Evolutionary conservation across 2,113 vertebrate species (phyloP).

Genomic region (Polypterus bichir): DNA sequence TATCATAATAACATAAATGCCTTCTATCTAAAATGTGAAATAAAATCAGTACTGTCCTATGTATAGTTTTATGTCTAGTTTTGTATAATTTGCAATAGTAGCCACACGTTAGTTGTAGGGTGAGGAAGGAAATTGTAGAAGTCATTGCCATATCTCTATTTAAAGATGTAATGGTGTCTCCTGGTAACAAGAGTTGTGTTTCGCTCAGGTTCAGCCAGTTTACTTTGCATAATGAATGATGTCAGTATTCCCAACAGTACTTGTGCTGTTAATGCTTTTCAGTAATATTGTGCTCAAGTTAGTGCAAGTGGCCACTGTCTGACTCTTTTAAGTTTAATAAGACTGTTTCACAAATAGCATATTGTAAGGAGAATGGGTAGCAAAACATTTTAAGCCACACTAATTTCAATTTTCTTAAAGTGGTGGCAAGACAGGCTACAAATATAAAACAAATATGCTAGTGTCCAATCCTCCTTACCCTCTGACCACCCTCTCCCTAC

Average conservation of each 20-base stretch:
- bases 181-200: neutral
- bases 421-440: neutral
- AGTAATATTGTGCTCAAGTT: neutral
- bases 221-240: neutral
- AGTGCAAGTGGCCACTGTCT: neutral
- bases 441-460: no score
- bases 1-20: slow-evolving; percentile 5
- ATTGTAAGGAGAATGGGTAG: neutral
- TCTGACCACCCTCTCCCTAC: no score
- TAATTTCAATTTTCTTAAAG: neutral
- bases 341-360: neutral
- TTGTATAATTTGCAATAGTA: neutral
- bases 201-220: neutral
- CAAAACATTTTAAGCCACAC: neutral
- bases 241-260: neutral
- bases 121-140: neutral
- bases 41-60: neutral
- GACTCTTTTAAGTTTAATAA: neutral
- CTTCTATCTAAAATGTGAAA: neutral
- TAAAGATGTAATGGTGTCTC: neutral
- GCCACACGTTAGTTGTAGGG: neutral
- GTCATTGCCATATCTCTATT: neutral
- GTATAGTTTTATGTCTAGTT: neutral
- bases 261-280: neutral
- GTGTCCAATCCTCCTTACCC: no score